Conservation (phyloP, 2,888 invertebrate genomes). For the Acanthosepion esculentum region DNA sequence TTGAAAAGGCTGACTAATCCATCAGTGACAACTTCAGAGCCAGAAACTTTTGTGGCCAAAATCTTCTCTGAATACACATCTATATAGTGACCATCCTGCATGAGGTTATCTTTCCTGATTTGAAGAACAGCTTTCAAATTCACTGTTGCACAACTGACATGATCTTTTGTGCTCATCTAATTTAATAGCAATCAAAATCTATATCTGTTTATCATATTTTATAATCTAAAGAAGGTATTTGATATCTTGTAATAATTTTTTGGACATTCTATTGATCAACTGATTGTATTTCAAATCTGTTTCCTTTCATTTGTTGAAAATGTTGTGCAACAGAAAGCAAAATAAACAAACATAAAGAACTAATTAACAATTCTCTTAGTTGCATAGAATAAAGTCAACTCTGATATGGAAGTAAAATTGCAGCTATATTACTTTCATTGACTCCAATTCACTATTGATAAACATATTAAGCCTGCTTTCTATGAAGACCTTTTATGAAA, state of each 20-base stretch:
- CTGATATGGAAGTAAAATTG: no score
- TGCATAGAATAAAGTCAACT: no score
- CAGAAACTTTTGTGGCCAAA: background rate
- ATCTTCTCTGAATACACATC: background rate
- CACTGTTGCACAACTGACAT: background rate
- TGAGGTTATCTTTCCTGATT: background rate
- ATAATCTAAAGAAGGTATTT: background rate
- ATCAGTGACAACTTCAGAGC: background rate
- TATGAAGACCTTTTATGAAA: no score
- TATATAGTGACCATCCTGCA: background rate
- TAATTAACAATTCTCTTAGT: no score
- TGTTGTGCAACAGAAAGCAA: no score
- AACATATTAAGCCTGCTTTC: no score
- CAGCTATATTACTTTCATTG: no score
- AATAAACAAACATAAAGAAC: no score
- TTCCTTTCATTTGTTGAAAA: no score
- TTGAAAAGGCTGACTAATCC: background rate
- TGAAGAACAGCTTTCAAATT: background rate
- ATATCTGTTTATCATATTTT: background rate
- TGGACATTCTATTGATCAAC: background rate
- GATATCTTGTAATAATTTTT: background rate
- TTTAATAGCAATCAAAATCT: background rate
- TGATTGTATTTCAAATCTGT: no score
- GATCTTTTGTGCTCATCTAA: background rate
- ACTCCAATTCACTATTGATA: no score